A percentile compares a stretch with the other conserved stretches of the same genome.
These are phyloP conservation scores for Zalophus californianus DNA, from an alignment of 2,797 vertebrate species.

Conservation along the genomic window DNA sequence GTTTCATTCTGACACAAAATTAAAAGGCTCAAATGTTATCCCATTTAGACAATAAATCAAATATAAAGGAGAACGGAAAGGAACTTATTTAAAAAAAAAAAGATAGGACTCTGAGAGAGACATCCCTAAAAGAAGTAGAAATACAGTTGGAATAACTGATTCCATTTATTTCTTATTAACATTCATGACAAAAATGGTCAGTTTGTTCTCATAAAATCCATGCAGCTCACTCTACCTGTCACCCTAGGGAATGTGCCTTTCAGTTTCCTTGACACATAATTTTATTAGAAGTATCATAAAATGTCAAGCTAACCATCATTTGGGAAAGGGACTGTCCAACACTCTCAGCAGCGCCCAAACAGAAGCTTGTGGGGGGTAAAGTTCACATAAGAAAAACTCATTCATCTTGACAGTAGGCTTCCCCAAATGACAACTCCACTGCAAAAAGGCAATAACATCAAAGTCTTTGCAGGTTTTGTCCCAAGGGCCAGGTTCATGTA, in stretches of 20 bases:
- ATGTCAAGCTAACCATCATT: slow-evolving; percentile 87
- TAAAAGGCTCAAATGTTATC: slow-evolving; percentile 60
- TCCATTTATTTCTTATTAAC: slow-evolving; percentile 80
- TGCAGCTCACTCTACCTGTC: slow-evolving; percentile 83
- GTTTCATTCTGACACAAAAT: slow-evolving; percentile 61
- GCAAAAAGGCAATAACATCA: slow-evolving; percentile 47
- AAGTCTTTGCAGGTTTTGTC: slow-evolving; percentile 52
- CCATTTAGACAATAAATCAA: slow-evolving; percentile 45
- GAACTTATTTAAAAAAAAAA: not conserved
- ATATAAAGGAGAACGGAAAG: not conserved
- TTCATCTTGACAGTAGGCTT: slow-evolving; percentile 72
- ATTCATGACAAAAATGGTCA: slow-evolving; percentile 78
- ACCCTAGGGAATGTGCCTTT: slow-evolving; percentile 83
- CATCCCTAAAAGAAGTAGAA: slow-evolving; percentile 26
- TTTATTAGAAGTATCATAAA: slow-evolving; percentile 87
- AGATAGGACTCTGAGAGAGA: not conserved
- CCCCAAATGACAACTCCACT: slow-evolving; percentile 43
- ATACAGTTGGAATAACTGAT: slow-evolving; percentile 64
- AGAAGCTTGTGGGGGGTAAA: slow-evolving; percentile 53
- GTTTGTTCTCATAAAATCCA: slow-evolving; percentile 85
- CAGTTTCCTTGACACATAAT: slow-evolving; percentile 86
- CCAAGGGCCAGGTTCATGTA: slow-evolving; percentile 39
- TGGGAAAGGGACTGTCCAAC: slow-evolving; percentile 85
- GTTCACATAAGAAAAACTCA: slow-evolving; percentile 72
- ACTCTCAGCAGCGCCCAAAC: slow-evolving; percentile 81